Evolutionary conservation across 2,888 invertebrate species (phyloP), one percentile per base, ranked within the genome.

Genomic region (Cephalotes varians): DNA sequence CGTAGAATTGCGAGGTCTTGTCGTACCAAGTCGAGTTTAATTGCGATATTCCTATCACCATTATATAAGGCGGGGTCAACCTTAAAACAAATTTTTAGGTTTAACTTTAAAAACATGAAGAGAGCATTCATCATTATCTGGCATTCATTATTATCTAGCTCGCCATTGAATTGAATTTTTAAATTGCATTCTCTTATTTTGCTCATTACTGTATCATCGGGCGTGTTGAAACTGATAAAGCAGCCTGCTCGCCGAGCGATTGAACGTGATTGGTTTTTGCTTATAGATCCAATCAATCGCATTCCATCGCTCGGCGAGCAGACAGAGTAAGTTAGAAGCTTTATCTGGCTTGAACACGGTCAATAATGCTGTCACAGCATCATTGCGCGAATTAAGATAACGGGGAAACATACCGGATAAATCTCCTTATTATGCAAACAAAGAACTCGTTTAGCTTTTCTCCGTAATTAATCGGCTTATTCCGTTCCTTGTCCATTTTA

Each of bases 61-160:
- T 91, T 87, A 95, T 88, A 85, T 95, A 95, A 0, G 95, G 91
- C 7, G 95, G 95, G 9, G 95, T 95, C 44, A 95, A 87, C 87
- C 95, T 95, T 85, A 64, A 87, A 83, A 65, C 65, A 7, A 44
- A 81, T 25, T 67, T 76, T 54, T 40, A 15, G 1, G 1, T 34
- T 62, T 40, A 18, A 44, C 4, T 25, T 37, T 51, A 2, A 76
- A 54, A 62, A 28, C 21, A 2, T 28, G 69, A 34, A 44, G 7
- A n/a, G 10, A 10, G 18, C n/a, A 37, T 28, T 51, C 12, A 40
- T 10, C 15, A 31, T 31, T n/a, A 21, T 40, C 21, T 37, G 6
- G 3, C n/a, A n/a, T 15, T 7, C 25, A 62, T 44, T 10, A 58
- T 31, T 31, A 34, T 34, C n/a, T 21, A 37, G 15, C 21, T 21